phyloP scores from a whole-genome alignment of 1,140 invertebrate species.

The Spodoptera litura region DNA sequence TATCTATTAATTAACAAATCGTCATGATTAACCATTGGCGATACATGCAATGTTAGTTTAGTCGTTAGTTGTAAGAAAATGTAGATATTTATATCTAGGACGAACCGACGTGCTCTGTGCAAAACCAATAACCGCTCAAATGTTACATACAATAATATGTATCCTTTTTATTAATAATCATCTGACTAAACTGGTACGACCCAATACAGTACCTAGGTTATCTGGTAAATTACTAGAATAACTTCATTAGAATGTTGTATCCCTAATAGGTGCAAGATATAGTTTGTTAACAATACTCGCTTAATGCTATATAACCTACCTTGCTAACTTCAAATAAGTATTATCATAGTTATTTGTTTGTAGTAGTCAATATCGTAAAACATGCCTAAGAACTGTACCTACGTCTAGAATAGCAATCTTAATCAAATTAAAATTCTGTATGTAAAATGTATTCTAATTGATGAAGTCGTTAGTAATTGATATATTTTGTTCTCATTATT shows the following conservation, averaged over 20 bases:
- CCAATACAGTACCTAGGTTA: too few species aligned
- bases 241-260: too few species aligned
- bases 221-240: too few species aligned
- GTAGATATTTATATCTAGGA: slow-evolving; percentile 1
- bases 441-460: slow-evolving; percentile 2
- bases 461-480: slow-evolving; percentile 17
- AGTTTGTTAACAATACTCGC: too few species aligned
- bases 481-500: slow-evolving; percentile 49
- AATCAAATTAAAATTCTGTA: slow-evolving; percentile 16
- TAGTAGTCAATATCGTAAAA: slow-evolving; percentile 10
- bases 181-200: too few species aligned
- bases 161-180: too few species aligned
- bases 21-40: slow-evolving; percentile 11
- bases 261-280: too few species aligned
- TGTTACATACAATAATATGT: too few species aligned
- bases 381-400: slow-evolving; percentile 36
- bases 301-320: background rate
- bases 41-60: slow-evolving; percentile 34
- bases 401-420: slow-evolving; percentile 13
- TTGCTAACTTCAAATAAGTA: background rate
- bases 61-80: slow-evolving; percentile 29
- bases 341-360: background rate
- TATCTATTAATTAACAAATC: background rate
- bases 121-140: background rate
- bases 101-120: background rate